phyloP scores from a whole-genome alignment of 2,113 vertebrate genomes.

The Piaya cayana region DNA sequence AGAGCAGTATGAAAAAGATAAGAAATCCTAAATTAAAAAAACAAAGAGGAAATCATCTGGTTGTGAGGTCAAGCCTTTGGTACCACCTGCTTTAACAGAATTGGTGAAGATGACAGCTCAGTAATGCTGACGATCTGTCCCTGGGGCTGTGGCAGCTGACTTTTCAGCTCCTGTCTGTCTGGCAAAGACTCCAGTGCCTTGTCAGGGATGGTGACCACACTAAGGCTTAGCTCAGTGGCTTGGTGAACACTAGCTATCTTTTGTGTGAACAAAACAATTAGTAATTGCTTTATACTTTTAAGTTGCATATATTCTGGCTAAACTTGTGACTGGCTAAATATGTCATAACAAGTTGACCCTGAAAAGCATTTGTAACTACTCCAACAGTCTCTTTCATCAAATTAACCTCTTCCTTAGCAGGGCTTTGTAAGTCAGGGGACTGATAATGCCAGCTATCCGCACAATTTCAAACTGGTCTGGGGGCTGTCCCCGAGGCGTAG shows the following conservation, averaged over 20 bases:
- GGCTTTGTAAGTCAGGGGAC: not conserved
- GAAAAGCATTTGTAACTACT: not conserved
- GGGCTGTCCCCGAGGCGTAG: not conserved
- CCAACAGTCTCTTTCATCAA: not conserved
- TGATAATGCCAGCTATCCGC: not conserved
- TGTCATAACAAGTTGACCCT: not conserved
- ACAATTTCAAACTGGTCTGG: not conserved
- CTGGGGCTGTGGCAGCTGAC: not conserved
- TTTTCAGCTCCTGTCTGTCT: not conserved
- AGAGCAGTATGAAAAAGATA: not conserved
- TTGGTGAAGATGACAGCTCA: not conserved
- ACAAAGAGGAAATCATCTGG: not conserved
- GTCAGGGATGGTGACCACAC: not conserved
- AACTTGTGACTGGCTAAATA: not conserved
- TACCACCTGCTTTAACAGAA: not conserved
- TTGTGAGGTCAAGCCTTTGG: not conserved
- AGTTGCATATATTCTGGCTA: not conserved
- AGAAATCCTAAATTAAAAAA: not conserved
- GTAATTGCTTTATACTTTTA: not conserved
- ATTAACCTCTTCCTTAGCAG: not conserved
- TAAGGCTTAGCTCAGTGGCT: not conserved
- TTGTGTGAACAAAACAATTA: not conserved
- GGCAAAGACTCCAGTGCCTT: not conserved
- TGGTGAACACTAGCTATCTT: not conserved
- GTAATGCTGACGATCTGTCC: not conserved